These are phyloP conservation scores for Fregetta grallaria DNA, from an alignment of 2,113 vertebrate genomes.

Conservation along the genomic window DNA sequence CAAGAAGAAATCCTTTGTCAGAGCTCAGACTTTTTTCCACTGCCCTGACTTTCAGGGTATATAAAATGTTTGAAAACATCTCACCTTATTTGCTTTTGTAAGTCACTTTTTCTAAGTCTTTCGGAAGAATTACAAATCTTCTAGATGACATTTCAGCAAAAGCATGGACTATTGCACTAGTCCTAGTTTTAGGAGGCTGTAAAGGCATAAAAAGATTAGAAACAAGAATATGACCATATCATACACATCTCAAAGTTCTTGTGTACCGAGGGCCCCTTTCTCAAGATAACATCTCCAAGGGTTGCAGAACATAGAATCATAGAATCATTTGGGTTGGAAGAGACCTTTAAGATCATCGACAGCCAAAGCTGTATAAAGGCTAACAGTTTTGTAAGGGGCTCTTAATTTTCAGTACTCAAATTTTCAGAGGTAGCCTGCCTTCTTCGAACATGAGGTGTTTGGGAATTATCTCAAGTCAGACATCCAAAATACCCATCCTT, in stretches of 20 bases:
- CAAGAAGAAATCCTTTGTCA: not conserved
- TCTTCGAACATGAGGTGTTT: not conserved
- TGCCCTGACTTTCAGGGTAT: not conserved
- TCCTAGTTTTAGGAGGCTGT: not conserved
- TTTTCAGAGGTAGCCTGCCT: not conserved
- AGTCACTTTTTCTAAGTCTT: not conserved
- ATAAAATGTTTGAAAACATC: not conserved
- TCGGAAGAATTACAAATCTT: not conserved
- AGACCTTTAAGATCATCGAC: too few species aligned
- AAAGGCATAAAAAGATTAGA: not conserved
- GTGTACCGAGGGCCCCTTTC: not conserved
- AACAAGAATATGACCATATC: not conserved
- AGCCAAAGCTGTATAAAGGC: not conserved
- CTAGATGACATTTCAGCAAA: not conserved
- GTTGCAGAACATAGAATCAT: not conserved
- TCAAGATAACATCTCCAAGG: not conserved
- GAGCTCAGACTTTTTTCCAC: not conserved
- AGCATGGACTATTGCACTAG: not conserved
- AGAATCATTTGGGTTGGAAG: too few species aligned
- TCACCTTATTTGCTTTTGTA: not conserved
- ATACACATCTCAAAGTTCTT: not conserved
- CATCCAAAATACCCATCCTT: not conserved
- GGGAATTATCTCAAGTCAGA: not conserved
- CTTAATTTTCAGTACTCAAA: not conserved
- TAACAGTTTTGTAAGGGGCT: not conserved